These are phyloP conservation scores for Hemichromis elongatus DNA, from an alignment of 2,113 vertebrate genomes.

Conservation along the genomic window DNA sequence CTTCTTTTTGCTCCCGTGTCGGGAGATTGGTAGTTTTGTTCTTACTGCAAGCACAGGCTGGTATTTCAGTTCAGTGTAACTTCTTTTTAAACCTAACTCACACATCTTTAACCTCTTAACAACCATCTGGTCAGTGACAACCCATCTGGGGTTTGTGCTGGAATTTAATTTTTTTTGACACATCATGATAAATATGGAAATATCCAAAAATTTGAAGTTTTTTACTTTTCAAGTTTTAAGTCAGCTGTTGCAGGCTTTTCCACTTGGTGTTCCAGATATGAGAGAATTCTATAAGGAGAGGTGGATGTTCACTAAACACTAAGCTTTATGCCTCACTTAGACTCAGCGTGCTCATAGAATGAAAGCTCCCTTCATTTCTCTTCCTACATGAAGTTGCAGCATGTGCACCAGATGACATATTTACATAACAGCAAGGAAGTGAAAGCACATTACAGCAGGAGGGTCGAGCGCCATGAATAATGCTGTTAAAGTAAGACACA, in stretches of 20 bases:
- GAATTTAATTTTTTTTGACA: background rate
- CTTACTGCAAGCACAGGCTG: background rate
- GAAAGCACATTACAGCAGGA: background rate
- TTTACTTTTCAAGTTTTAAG: background rate
- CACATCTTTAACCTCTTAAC: background rate
- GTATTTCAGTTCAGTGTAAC: background rate
- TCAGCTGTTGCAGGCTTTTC: background rate
- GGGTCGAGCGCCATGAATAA: background rate
- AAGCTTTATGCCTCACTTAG: too few species aligned
- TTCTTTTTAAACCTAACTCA: background rate
- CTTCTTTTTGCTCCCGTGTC: background rate
- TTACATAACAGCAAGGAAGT: slow-evolving; percentile 21
- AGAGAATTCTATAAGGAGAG: background rate
- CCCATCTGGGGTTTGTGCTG: background rate
- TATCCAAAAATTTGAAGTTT: background rate
- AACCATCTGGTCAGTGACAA: background rate
- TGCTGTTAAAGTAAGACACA: background rate
- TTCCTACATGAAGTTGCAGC: background rate
- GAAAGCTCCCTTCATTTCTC: background rate
- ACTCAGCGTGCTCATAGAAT: background rate
- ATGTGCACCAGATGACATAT: background rate
- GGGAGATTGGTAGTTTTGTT: background rate
- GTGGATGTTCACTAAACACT: background rate
- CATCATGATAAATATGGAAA: background rate
- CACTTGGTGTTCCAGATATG: background rate